A percentile compares a stretch with the other conserved stretches of the same genome.
phyloP scores from a whole-genome alignment of 1,140 invertebrate species.

The Drosophila oshimai region DNA sequence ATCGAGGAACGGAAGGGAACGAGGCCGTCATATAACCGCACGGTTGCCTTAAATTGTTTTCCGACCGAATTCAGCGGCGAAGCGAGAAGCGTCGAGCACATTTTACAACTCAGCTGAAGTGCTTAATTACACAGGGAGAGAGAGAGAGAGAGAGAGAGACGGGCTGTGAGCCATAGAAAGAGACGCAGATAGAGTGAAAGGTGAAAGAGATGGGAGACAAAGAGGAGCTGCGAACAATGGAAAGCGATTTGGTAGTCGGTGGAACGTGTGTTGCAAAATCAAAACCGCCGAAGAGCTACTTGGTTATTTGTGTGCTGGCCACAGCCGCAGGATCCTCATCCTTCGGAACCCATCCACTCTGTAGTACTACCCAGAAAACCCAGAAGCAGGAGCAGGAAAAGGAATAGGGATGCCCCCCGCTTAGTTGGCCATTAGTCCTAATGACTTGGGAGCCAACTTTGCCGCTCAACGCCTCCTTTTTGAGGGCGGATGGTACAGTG shows the following conservation, averaged over 20 bases:
- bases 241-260: slow-evolving; percentile 37
- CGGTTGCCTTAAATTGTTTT: slow-evolving; percentile 75
- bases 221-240: slow-evolving; percentile 51
- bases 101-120: slow-evolving; percentile 75
- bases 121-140: slow-evolving; percentile 67
- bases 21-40: slow-evolving; percentile 31
- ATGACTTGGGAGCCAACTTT: slow-evolving; percentile 60
- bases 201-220: slow-evolving; percentile 31
- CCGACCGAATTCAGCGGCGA: slow-evolving; percentile 56
- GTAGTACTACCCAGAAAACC: too few relatives aligned
- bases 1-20: not conserved
- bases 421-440: slow-evolving; percentile 74
- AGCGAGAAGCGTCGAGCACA: slow-evolving; percentile 50
- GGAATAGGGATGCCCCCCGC: slow-evolving; percentile 2
- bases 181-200: not conserved
- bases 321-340: slow-evolving; percentile 30
- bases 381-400: too few relatives aligned
- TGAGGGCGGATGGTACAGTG: slow-evolving; percentile 19
- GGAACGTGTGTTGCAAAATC: slow-evolving; percentile 52
- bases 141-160: not conserved
- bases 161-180: not conserved
- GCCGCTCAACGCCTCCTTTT: slow-evolving; percentile 1
- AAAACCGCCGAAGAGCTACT: slow-evolving; percentile 60
- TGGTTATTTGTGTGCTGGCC: slow-evolving; percentile 52
- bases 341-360: not conserved